Conservation (phyloP, 2,797 vertebrate species). For the Babyrousa celebensis region DNA sequence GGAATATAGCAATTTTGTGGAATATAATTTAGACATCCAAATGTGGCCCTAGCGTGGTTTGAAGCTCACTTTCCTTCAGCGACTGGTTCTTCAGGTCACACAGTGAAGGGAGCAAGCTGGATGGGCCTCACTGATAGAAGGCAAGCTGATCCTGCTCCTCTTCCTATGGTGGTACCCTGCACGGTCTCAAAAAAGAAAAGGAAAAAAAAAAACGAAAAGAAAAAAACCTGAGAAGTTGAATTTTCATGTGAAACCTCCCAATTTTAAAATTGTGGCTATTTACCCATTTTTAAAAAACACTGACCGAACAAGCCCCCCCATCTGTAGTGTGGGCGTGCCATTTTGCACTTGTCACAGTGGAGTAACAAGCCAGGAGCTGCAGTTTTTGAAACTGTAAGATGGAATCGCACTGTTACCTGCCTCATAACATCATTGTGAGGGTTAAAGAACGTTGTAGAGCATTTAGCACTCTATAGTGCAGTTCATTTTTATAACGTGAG, state of each 20-base stretch:
- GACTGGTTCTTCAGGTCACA: neutral
- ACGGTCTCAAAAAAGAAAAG: neutral
- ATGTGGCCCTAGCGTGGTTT: neutral
- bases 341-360: neutral
- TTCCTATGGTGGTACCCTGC: neutral
- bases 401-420: neutral
- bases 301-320: neutral
- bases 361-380: neutral
- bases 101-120: neutral
- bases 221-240: neutral
- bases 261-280: neutral
- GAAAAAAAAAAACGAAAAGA: too few relatives aligned
- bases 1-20: neutral
- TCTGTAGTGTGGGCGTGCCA: neutral
- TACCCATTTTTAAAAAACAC: neutral
- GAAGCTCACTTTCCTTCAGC: neutral
- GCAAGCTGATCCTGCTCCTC: fast-evolving
- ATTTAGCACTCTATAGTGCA: neutral
- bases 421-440: neutral
- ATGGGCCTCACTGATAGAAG: neutral
- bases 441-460: neutral
- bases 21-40: neutral
- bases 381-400: neutral
- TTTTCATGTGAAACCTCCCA: neutral
- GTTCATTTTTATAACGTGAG: neutral